phyloP scores from a whole-genome alignment of 1,140 invertebrate species.

The Drosophila takahashii region DNA sequence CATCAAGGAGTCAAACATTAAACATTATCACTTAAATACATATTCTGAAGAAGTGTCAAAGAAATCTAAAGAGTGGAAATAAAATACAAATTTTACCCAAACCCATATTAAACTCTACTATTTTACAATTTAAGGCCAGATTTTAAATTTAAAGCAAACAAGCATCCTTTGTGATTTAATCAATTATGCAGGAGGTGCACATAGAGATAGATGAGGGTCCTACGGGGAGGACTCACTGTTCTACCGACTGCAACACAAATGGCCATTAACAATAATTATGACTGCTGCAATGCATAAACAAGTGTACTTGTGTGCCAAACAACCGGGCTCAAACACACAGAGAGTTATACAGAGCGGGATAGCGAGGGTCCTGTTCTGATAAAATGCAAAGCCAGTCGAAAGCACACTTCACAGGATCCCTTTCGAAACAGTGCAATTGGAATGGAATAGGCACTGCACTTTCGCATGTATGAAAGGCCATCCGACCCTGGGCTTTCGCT shows the following conservation, averaged over 20 bases:
- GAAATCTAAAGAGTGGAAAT: no score
- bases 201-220: conserved; percentile 18
- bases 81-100: not conserved
- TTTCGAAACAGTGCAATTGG: conserved; percentile 29
- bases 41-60: no score
- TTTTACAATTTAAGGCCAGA: not conserved
- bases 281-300: conserved; percentile 74
- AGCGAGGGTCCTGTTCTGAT: conserved; percentile 13
- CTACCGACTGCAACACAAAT: conserved; percentile 24
- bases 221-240: not conserved
- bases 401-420: conserved; percentile 31
- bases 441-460: conserved; percentile 31
- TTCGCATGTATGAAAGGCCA: conserved; percentile 25
- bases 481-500: conserved; percentile 24
- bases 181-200: conserved; percentile 13
- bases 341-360: not conserved
- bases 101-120: not conserved
- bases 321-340: conserved; percentile 7
- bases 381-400: conserved; percentile 49
- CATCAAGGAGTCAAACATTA: not conserved
- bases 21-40: not conserved
- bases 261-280: conserved; percentile 82
- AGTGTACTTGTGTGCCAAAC: conserved; percentile 62
- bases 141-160: not conserved
- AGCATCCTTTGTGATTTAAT: conserved; percentile 9